These are phyloP conservation scores for Cavia porcellus DNA, from an alignment of 2,113 vertebrate species.

Conservation along the genomic window DNA sequence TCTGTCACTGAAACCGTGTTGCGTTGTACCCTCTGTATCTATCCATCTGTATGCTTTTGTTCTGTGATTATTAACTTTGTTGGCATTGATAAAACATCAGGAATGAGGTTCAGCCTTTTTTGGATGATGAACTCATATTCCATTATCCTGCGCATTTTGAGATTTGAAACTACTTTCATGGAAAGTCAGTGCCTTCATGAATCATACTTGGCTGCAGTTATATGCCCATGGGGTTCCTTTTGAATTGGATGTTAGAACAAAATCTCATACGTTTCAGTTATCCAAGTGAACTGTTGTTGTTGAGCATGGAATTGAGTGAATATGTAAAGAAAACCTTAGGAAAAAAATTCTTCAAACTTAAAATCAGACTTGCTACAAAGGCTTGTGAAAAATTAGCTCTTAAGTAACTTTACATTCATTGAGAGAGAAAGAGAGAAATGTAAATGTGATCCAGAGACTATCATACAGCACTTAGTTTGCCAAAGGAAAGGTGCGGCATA, in stretches of 20 bases:
- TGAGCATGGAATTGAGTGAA: slow-evolving; percentile 40
- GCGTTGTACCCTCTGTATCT: slow-evolving; percentile 23
- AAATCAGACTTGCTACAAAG: slow-evolving; percentile 28
- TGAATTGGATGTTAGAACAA: slow-evolving; percentile 24
- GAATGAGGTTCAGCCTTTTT: neutral
- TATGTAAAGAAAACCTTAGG: slow-evolving; percentile 24
- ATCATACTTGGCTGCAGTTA: neutral
- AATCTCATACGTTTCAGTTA: slow-evolving; percentile 15
- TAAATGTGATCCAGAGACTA: neutral
- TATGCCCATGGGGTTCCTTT: neutral
- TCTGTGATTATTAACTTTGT: slow-evolving; percentile 41
- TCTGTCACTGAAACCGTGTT: neutral
- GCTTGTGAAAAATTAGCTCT: neutral
- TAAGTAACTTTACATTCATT: neutral
- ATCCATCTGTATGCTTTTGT: neutral
- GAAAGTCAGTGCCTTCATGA: neutral
- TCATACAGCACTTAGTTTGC: neutral
- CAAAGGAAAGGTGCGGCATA: slow-evolving; percentile 39
- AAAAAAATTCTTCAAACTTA: slow-evolving; percentile 10
- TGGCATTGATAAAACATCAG: slow-evolving; percentile 4
- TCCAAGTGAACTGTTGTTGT: neutral
- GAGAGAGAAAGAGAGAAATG: neutral
- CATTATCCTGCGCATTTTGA: neutral
- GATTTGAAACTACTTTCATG: neutral
- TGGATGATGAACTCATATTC: neutral